A percentile compares a stretch with the other conserved stretches of the same genome.
Conservation (phyloP, 2,113 vertebrate species). For the Zapornia atra region DNA sequence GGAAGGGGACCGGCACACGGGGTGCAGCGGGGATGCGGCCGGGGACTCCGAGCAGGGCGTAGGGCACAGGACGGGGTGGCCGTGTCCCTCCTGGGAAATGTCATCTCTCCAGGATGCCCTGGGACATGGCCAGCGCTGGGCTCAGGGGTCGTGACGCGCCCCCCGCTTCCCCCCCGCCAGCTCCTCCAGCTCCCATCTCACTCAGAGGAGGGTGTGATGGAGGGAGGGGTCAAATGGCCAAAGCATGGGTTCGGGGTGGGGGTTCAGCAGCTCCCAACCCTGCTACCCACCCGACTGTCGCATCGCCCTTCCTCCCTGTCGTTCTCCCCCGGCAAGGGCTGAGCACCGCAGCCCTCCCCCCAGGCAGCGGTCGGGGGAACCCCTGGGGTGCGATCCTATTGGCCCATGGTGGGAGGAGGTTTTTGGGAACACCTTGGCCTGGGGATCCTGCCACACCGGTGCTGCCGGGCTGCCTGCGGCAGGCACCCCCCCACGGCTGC, state of each 20-base stretch:
- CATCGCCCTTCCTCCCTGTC: background rate
- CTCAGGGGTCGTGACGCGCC: background rate
- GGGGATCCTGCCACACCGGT: background rate
- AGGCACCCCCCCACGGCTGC: rapidly evolving
- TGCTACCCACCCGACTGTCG: background rate
- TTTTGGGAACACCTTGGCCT: background rate
- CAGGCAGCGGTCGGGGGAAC: background rate
- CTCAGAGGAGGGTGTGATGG: background rate
- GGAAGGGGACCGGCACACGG: rapidly evolving
- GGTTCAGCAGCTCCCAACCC: background rate
- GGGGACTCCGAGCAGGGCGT: background rate
- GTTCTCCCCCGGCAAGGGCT: background rate
- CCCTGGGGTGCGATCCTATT: background rate
- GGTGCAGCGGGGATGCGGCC: background rate
- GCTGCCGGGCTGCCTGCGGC: background rate
- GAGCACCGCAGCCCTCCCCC: background rate
- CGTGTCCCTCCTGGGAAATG: background rate
- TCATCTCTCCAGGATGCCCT: background rate
- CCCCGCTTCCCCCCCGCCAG: background rate
- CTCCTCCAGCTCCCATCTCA: background rate
- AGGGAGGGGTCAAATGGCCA: background rate
- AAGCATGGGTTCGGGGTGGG: background rate
- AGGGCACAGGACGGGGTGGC: rapidly evolving
- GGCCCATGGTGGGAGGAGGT: background rate
- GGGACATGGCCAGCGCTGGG: background rate